Evolutionary conservation across 2,113 vertebrate genomes (phyloP).

Genomic region (Lontra canadensis): DNA sequence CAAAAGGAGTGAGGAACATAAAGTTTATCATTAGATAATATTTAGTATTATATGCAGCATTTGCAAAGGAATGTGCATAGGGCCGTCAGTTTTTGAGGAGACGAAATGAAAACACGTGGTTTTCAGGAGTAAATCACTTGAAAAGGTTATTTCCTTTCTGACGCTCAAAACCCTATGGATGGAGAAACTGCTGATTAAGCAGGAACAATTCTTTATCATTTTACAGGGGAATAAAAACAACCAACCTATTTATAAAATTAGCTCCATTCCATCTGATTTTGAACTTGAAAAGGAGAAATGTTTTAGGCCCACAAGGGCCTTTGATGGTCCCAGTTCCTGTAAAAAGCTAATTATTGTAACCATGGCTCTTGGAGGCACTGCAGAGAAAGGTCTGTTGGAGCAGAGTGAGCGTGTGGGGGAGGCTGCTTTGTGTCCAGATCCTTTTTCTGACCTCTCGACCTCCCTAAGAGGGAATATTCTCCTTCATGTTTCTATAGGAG

Average conservation of each 20-base stretch:
- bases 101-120: neutral
- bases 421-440: neutral
- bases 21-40: neutral
- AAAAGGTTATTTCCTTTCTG: neutral
- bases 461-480: neutral
- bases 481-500: neutral
- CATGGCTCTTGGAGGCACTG: neutral
- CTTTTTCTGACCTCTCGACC: neutral
- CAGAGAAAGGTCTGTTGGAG: neutral
- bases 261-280: neutral
- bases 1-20: neutral
- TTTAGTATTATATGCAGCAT: neutral
- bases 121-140: neutral
- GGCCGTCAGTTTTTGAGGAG: neutral
- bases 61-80: neutral
- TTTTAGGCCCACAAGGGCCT: neutral
- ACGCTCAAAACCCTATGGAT: neutral
- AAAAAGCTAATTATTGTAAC: neutral
- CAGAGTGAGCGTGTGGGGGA: rapidly evolving
- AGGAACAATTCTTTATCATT: neutral
- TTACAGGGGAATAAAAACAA: neutral
- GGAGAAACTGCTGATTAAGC: neutral
- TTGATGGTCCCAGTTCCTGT: neutral
- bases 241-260: neutral
- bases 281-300: neutral